Evolutionary conservation across 1,140 invertebrate genomes (phyloP).

Genomic region (Drosophila sechellia): DNA sequence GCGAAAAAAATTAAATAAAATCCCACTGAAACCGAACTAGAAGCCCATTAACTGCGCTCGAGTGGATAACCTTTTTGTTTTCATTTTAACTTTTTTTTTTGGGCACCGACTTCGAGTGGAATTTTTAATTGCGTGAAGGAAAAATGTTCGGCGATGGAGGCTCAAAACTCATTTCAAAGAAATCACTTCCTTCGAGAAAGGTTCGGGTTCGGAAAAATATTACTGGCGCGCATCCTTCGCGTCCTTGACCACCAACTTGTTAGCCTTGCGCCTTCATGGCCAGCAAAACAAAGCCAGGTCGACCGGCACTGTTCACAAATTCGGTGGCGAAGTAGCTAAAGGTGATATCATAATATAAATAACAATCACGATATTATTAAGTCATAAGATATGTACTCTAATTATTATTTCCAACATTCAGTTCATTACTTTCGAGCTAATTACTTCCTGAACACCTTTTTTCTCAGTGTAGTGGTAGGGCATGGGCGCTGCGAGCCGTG

Average conservation of each 20-base stretch:
- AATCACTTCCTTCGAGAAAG: constrained; percentile 52
- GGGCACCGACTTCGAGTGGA: constrained; percentile 27
- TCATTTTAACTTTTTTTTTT: not conserved
- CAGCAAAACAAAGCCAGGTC: constrained; percentile 29
- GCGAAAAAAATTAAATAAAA: constrained; percentile 34
- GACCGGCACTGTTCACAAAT: constrained; percentile 12
- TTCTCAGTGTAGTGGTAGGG: constrained; percentile 16
- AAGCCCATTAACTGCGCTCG: constrained; percentile 76
- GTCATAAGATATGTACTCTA: no score
- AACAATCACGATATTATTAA: not conserved
- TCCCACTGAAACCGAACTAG: constrained; percentile 58
- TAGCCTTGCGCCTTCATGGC: constrained; percentile 46
- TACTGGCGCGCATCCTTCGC: constrained; percentile 40
- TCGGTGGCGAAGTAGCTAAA: not conserved
- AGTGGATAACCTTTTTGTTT: constrained; percentile 56
- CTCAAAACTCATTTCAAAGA: constrained; percentile 52
- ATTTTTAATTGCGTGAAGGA: constrained; percentile 56
- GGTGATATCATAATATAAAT: not conserved
- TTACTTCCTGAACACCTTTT: not conserved
- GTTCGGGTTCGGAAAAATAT: constrained; percentile 46
- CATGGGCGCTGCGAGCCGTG: not conserved
- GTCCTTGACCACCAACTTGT: constrained; percentile 42
- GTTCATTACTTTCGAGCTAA: not conserved
- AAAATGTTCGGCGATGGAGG: no score
- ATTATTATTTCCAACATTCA: no score